phyloP scores from a whole-genome alignment of 1,140 invertebrate species.

The Apis cerana region DNA sequence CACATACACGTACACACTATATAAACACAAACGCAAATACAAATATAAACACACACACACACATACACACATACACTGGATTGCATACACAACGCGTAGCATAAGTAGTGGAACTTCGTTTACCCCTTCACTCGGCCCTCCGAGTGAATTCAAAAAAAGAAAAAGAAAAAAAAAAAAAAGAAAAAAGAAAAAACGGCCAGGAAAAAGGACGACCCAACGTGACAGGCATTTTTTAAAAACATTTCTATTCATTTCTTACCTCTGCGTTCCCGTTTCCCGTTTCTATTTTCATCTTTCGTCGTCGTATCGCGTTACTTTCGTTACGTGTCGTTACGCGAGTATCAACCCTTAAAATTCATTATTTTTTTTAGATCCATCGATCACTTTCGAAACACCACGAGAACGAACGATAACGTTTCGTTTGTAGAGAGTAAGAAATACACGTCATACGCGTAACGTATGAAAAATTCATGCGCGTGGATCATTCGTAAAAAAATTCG shows the following conservation, averaged over 20 bases:
- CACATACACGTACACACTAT: no score
- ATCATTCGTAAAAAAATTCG: no score
- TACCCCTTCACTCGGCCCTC: slow-evolving; percentile 29
- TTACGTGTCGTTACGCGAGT: neutral
- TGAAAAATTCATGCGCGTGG: no score
- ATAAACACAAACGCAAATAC: no score
- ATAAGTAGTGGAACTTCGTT: slow-evolving; percentile 59
- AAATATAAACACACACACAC: no score
- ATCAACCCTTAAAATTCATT: neutral
- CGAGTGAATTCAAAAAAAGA: neutral
- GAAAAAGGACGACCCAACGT: neutral
- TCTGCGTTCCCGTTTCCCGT: neutral
- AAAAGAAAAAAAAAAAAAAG: no score
- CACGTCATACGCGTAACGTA: no score
- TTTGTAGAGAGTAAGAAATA: no score
- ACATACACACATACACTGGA: slow-evolving; percentile 27
- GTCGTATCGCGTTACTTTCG: slow-evolving; percentile 13
- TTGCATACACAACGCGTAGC: slow-evolving; percentile 58
- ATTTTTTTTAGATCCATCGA: neutral
- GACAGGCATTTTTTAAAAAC: neutral
- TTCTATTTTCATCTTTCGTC: neutral
- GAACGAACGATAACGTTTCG: neutral
- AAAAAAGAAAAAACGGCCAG: neutral
- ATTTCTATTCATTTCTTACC: neutral
- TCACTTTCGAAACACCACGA: no score